Conservation (phyloP, 2,888 invertebrate species). For the Odontomyia ornata region DNA sequence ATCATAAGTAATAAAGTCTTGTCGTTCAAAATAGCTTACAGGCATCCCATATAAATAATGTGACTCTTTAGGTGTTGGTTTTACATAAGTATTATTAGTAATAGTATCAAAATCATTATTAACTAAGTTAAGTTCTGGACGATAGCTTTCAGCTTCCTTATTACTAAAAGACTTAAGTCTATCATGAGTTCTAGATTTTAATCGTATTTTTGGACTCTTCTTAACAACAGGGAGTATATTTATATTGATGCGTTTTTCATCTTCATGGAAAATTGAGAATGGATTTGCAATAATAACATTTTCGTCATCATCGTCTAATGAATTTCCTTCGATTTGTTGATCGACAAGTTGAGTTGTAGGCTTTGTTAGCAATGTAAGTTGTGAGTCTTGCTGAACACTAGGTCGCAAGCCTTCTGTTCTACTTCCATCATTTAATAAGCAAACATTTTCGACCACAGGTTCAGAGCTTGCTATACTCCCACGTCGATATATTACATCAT, state of each 20-base stretch:
- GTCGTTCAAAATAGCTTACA: constrained; percentile 59
- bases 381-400: not conserved
- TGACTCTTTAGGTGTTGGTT: constrained; percentile 42
- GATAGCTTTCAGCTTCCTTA: constrained; percentile 11
- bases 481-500: constrained; percentile 46
- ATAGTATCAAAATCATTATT: constrained; percentile 34
- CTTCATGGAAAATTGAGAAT: constrained; percentile 61
- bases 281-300: constrained; percentile 63
- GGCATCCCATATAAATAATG: constrained; percentile 59
- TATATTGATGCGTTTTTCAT: not conserved
- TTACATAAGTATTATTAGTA: not conserved
- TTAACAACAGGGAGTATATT: not conserved
- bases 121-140: constrained; percentile 19
- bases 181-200: constrained; percentile 33
- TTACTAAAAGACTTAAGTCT: constrained; percentile 19
- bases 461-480: not conserved
- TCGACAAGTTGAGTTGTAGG: not conserved
- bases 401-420: not conserved
- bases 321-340: not conserved
- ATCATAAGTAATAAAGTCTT: constrained; percentile 56
- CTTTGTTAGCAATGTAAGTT: not conserved
- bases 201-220: constrained; percentile 10
- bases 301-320: constrained; percentile 27
- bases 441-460: not conserved
- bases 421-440: constrained; percentile 29